Conservation (phyloP, 2,888 invertebrate genomes). For the Aphodius granarius region DNA sequence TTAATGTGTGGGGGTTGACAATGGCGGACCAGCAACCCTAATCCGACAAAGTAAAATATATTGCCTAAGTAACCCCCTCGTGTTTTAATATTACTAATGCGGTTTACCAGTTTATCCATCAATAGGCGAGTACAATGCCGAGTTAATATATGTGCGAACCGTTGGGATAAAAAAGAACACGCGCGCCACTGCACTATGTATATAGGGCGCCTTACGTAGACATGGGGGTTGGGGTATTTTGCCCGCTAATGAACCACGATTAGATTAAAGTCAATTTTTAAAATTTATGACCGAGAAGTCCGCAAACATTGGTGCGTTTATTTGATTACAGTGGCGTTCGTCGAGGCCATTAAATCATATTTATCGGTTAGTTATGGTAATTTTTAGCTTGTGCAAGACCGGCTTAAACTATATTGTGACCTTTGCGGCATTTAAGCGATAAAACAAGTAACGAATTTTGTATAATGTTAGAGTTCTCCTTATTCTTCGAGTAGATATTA, state of each 20-base stretch:
- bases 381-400: not conserved
- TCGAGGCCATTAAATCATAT: conserved; percentile 3
- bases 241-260: conserved; percentile 12
- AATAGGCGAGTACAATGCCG: not conserved
- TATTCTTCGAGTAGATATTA: no score
- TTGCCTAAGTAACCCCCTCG: conserved; percentile 35
- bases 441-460: no score
- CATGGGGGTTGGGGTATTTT: not conserved
- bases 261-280: conserved; percentile 13
- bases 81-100: conserved; percentile 40
- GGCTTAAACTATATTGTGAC: not conserved
- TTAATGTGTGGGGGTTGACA: not conserved
- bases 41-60: conserved; percentile 47
- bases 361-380: conserved; percentile 12
- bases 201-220: not conserved
- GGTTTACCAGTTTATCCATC: conserved; percentile 9
- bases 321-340: conserved; percentile 9
- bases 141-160: conserved; percentile 9
- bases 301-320: conserved; percentile 7
- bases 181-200: not conserved
- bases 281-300: conserved; percentile 9
- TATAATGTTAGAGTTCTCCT: no score
- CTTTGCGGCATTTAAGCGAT: no score
- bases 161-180: conserved; percentile 4
- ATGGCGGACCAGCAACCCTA: conserved; percentile 37